Percentiles rank a stretch among this genome's conserved stretches.
phyloP scores from a whole-genome alignment of 2,888 invertebrate genomes.

The Argynnis bischoffii region DNA sequence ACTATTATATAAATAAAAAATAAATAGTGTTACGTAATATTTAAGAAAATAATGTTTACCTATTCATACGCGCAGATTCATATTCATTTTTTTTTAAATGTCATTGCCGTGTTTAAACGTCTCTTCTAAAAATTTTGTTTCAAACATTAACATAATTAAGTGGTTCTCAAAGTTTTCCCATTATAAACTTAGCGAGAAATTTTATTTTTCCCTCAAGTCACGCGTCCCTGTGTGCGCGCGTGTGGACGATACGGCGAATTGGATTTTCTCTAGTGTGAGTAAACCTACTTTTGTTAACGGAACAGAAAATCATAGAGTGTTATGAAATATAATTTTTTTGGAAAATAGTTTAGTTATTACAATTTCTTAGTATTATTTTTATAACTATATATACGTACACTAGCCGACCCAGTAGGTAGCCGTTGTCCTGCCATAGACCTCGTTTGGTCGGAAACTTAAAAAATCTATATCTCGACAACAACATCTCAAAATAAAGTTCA shows the following conservation, averaged over 20 bases:
- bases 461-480: no score
- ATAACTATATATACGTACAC: no score
- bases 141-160: constrained; percentile 83
- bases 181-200: constrained; percentile 83
- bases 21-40: not conserved
- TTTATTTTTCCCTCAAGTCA: constrained; percentile 83
- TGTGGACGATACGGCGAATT: constrained; percentile 76
- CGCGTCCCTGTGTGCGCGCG: constrained; percentile 73
- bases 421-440: no score
- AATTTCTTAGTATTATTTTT: no score
- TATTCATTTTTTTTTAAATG: constrained; percentile 60
- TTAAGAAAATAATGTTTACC: constrained; percentile 1
- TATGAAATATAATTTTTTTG: constrained; percentile 40
- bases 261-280: constrained; percentile 79
- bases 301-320: constrained; percentile 78
- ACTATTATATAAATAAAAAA: not conserved
- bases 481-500: no score
- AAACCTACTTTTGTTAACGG: constrained; percentile 79
- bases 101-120: constrained; percentile 78
- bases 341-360: not conserved
- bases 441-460: no score
- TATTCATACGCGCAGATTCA: constrained; percentile 23
- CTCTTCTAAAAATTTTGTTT: constrained; percentile 81
- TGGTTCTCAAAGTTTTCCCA: constrained; percentile 83
- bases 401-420: no score